Evolutionary conservation across 2,797 vertebrate species (phyloP), one percentile per base, ranked within the genome.

Genomic region (Muscicapa comitata): DNA sequence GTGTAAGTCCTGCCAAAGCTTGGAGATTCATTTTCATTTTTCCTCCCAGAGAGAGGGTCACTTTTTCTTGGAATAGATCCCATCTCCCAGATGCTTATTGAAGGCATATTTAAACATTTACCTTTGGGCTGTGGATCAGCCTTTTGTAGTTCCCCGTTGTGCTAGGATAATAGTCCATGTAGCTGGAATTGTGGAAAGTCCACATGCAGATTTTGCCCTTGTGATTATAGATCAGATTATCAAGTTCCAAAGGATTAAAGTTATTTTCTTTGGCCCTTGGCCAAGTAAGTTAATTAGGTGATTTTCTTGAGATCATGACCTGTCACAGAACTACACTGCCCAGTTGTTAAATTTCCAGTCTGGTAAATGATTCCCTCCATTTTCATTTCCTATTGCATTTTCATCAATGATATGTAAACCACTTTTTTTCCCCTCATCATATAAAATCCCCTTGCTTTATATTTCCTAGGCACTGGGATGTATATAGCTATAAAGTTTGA

Each of bases 11-110:
- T 93, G 85, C 87, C 61, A 74, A 58, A 57, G n/a, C 53, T 83
- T 59, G 43, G 53, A 68, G 59, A 87, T 82, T 55, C 1, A 19
- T 84, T 93, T 91, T 80, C 86, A 35, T 77, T 93, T 79, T 76
- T 83, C 53, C 15, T 91, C 43, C 38, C 75, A 1, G 5, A 72
- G 58, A 77, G 68, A 68, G n/a, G 53, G 50, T 91, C 42, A 17
- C 68, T 93, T 94, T 94, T 90, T 91, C 79, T 94, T 96, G 93
- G 81, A 86, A 35, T 3, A 53, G 42, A 51, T 91, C 93, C 93
- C 81, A 51, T 71, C 82, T 92, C 57, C 45, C 72, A 80, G 80
- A 6, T 7, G 0, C 2, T 2, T 57, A 38, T 15, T 42, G 53
- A 71, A 94, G 81, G 37, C 65, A 42, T 80, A 85, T 65, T 93